Percentiles rank a stretch among this genome's conserved stretches.
Conservation (phyloP, 2,888 invertebrate species). For the Zootermopsis nevadensis region DNA sequence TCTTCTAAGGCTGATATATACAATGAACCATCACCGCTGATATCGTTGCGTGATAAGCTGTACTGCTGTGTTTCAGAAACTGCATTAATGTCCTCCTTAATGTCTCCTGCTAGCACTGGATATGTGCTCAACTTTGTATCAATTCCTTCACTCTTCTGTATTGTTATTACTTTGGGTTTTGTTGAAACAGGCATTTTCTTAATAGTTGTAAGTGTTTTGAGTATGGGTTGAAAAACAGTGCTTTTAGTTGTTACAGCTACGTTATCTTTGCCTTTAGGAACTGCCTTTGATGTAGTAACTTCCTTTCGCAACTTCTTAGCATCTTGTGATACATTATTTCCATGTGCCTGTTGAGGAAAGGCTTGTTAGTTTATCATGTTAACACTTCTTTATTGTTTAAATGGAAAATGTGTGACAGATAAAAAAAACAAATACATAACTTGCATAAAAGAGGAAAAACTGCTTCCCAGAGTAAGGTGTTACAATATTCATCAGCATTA, state of each 20-base stretch:
- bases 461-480: too few species aligned
- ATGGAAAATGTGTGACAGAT: too few species aligned
- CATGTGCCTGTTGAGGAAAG: not conserved
- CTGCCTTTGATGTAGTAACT: conserved; percentile 52
- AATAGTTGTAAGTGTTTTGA: conserved; percentile 64
- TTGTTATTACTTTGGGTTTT: conserved; percentile 21
- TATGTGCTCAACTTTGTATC: not conserved
- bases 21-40: conserved; percentile 64
- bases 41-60: not conserved
- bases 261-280: conserved; percentile 59
- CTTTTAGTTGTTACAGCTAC: conserved; percentile 66
- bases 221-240: conserved; percentile 65
- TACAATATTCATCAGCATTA: too few species aligned
- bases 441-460: too few species aligned
- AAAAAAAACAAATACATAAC: too few species aligned
- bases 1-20: conserved; percentile 84
- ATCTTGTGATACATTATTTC: conserved; percentile 52
- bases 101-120: not conserved
- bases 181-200: conserved; percentile 59
- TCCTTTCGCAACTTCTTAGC: conserved; percentile 57
- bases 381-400: too few species aligned
- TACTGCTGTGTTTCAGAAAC: conserved; percentile 57
- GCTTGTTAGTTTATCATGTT: too few species aligned
- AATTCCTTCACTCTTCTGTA: conserved; percentile 56
- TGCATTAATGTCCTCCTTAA: not conserved